Percentiles rank a stretch among this genome's conserved stretches.
Conservation (phyloP, 2,113 vertebrate species). For the Gadus macrocephalus region DNA sequence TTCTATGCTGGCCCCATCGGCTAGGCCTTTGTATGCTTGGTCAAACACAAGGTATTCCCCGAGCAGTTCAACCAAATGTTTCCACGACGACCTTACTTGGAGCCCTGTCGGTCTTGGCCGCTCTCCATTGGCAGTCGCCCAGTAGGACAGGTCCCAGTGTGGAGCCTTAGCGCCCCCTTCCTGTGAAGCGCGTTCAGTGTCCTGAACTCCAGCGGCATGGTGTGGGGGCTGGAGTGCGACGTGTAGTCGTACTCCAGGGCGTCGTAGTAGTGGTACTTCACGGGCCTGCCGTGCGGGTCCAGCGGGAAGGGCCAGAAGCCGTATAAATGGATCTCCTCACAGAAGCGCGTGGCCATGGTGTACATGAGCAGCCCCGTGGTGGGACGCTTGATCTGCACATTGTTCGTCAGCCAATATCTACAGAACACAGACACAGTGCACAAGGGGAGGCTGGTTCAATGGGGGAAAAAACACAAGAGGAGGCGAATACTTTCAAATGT, state of each 20-base stretch:
- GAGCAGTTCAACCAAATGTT: background rate
- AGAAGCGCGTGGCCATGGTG: conserved; percentile 93
- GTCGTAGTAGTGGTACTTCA: conserved; percentile 98
- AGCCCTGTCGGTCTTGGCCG: background rate
- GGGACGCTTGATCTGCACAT: conserved; percentile 93
- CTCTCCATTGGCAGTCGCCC: background rate
- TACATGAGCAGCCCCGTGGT: conserved; percentile 97
- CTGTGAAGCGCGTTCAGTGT: conserved; percentile 86
- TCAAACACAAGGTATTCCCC: background rate
- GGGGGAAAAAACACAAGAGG: background rate
- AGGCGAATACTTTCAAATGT: background rate
- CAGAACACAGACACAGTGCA: background rate
- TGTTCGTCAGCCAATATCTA: conserved; percentile 97
- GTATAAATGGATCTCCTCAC: conserved; percentile 91
- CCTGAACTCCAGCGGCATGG: conserved; percentile 97
- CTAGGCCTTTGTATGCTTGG: background rate
- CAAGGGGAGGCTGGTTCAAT: background rate
- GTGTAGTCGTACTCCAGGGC: conserved; percentile 89
- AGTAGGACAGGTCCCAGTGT: conserved; percentile 78
- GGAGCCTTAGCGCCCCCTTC: conserved; percentile 91
- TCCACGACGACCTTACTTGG: background rate
- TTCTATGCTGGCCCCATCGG: background rate
- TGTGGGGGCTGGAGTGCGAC: conserved; percentile 89
- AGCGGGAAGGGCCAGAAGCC: conserved; percentile 94
- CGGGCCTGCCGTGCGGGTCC: conserved; percentile 79